A percentile compares a stretch with the other conserved stretches of the same genome.
phyloP scores from a whole-genome alignment of 2,797 vertebrate genomes.

The Ciconia nigra region DNA sequence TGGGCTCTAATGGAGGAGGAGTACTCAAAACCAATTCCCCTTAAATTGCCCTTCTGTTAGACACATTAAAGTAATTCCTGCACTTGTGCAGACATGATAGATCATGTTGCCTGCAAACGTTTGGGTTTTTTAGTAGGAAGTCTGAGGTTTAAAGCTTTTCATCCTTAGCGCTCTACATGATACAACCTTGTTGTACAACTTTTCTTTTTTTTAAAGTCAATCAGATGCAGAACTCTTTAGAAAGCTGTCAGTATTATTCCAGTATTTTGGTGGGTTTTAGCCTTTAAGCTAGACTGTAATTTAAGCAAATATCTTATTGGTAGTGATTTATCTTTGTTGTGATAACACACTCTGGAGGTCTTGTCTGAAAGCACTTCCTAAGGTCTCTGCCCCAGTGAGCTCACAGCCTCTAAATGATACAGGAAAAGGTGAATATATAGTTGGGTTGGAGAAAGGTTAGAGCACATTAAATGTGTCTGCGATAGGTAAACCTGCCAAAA shows the following conservation, averaged over 20 bases:
- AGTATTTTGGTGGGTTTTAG: slow-evolving; percentile 1
- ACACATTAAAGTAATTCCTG: slow-evolving; percentile 29
- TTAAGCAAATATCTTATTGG: slow-evolving; percentile 35
- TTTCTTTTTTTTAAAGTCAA: neutral
- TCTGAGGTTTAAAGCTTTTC: neutral
- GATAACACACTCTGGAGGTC: neutral
- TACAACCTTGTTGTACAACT: neutral
- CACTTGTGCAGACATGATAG: neutral
- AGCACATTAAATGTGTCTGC: neutral
- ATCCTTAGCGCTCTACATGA: neutral
- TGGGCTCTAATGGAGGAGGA: slow-evolving; percentile 29
- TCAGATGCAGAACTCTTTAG: neutral
- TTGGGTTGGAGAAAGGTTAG: neutral
- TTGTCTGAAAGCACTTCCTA: neutral
- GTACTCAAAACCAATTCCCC: slow-evolving; percentile 37
- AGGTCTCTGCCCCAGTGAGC: neutral
- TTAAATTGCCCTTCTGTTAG: slow-evolving; percentile 45
- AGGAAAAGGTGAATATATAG: neutral
- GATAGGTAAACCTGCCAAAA: neutral
- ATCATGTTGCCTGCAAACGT: slow-evolving; percentile 3
- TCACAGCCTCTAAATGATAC: neutral
- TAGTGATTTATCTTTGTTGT: neutral
- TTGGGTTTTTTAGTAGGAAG: neutral
- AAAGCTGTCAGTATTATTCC: neutral
- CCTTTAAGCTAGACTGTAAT: slow-evolving; percentile 12